Base-by-base conservation (phyloP, 2,113 vertebrate species). In the Mohoua ochrocephala region DNA sequence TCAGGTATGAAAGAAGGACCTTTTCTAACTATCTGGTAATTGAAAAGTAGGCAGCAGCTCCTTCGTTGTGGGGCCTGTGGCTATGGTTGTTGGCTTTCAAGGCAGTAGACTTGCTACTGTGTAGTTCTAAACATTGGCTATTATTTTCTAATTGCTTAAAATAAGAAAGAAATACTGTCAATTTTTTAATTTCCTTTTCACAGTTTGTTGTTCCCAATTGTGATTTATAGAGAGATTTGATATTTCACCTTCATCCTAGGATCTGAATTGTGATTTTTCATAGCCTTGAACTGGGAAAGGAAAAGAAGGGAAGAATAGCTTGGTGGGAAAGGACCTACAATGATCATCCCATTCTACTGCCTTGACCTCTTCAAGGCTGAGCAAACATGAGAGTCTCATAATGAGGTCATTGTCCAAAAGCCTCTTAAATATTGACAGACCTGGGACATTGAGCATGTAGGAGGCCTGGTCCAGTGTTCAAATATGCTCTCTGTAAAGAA, bases 361-460 rank as follows among this genome's bases (percentile, higher is more conserved):
- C 37, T 70, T 70, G n/a, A 37, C 11, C 19, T 12, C 23, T 54
- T 77, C 31, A 53, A n/a, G 10, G 20, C 20, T 60, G 5, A n/a
- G 12, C 14, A 60, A 60, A 86, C 5, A 2, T 10, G 37, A 71
- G 49, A 65, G 9, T 6, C 11, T 70, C 9, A 37, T 64, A 22
- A 28, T 17, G 53, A 21, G 9, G 12, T 16, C n/a, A 27, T 77
- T 61, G 12, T 19, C 18, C 28, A 54, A 56, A 78, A 0, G 0
- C 13, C 28, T 61, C 41, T 39, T 49, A 14, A 82, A 39, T 21
- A 18, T 15, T 31, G 26, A 14, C 18, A 57, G 18, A n/a, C 10
- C 3, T 8, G 15, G 44, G 7, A 13, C 5, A 2, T 17, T 3
- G 3, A 54, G 4, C 4, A 30, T 3, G 0, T 47, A 65, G 31